Evolutionary conservation across 2,113 vertebrate genomes (phyloP).

Genomic region (Parus major): DNA sequence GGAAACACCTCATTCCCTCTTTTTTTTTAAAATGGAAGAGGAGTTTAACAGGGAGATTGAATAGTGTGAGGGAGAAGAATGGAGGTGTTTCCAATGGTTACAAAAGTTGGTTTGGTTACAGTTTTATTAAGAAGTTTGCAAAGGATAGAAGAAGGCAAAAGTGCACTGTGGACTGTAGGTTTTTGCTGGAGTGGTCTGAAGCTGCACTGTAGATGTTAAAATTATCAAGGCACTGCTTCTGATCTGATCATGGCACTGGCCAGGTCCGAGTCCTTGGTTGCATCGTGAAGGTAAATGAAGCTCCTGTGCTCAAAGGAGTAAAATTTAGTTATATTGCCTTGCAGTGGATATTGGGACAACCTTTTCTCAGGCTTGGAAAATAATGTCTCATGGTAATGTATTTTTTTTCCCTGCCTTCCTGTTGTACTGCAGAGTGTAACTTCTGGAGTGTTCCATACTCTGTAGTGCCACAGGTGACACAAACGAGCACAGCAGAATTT

Average conservation of each 20-base stretch:
- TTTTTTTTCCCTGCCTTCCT: not conserved
- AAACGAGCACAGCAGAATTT: not conserved
- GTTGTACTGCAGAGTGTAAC: not conserved
- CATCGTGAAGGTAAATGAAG: not conserved
- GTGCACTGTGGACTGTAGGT: not conserved
- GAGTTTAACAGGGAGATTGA: not conserved
- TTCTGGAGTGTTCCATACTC: not conserved
- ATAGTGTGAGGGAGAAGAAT: not conserved
- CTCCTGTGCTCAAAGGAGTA: not conserved
- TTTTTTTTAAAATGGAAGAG: not conserved
- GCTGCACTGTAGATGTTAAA: not conserved
- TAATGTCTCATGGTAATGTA: not conserved
- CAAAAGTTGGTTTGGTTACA: not conserved
- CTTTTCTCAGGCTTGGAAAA: not conserved
- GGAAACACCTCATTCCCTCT: not conserved
- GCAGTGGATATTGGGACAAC: not conserved
- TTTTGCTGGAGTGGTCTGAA: not conserved
- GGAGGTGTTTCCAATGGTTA: not conserved
- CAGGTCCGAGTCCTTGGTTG: not conserved
- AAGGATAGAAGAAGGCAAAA: not conserved
- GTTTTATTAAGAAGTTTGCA: not conserved
- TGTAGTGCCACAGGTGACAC: accelerated
- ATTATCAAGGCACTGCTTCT: not conserved
- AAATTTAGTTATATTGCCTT: not conserved
- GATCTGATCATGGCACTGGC: not conserved